Percentiles rank a stretch among this genome's conserved stretches.
Evolutionary conservation across 2,797 vertebrate genomes (phyloP).

Genomic region (Margarornis squamiger): DNA sequence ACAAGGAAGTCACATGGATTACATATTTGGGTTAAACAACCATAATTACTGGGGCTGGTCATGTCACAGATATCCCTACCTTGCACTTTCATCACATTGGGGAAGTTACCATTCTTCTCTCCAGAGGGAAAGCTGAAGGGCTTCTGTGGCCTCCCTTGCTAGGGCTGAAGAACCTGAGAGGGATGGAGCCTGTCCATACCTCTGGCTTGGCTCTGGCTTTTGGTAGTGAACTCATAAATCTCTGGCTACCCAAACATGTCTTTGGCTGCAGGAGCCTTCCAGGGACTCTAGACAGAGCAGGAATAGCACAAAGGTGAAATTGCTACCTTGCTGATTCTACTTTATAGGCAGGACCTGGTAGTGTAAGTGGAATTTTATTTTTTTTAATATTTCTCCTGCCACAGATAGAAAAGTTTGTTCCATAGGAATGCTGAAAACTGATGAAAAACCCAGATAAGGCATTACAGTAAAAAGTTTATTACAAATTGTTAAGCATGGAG

Average conservation of each 20-base stretch:
- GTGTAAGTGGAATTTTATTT: neutral
- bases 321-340: neutral
- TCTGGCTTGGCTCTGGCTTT: neutral
- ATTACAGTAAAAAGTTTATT: slow-evolving; percentile 32
- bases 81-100: neutral
- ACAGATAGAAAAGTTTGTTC: neutral
- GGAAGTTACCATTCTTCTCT: neutral
- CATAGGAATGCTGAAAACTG: neutral
- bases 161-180: neutral
- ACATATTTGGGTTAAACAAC: neutral
- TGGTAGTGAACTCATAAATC: slow-evolving; percentile 14
- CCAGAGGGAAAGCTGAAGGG: neutral
- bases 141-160: neutral
- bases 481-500: neutral
- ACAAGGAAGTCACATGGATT: neutral
- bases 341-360: neutral
- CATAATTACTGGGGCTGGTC: neutral
- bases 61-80: neutral
- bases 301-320: slow-evolving; percentile 21
- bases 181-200: neutral
- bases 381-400: slow-evolving; percentile 13
- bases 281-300: neutral
- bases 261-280: neutral
- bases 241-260: neutral
- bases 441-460: slow-evolving; percentile 36